Conservation (phyloP, 2,888 invertebrate species). For the Sepiola atlantica region DNA sequence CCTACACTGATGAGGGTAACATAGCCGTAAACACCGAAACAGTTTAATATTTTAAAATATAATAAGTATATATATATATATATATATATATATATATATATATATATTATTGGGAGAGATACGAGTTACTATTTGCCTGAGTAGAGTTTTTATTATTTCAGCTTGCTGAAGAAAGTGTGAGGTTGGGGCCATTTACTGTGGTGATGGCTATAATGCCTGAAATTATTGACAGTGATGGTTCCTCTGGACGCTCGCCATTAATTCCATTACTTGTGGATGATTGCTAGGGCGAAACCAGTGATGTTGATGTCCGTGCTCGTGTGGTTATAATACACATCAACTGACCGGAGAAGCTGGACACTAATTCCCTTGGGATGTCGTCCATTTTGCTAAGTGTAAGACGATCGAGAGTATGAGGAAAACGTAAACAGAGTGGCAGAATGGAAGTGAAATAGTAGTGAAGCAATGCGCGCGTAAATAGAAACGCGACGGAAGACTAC, state of each 20-base stretch:
- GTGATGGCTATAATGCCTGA: slow-evolving; percentile 12
- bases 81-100: too few relatives aligned
- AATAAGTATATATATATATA: too few relatives aligned
- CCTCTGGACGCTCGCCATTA: slow-evolving; percentile 8
- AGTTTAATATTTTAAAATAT: too few relatives aligned
- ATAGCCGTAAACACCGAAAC: too few relatives aligned
- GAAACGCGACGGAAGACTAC: too few relatives aligned
- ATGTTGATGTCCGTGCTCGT: not conserved
- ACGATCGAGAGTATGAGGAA: not conserved
- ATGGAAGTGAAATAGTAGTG: too few relatives aligned
- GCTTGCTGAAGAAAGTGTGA: not conserved
- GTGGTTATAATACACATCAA: not conserved
- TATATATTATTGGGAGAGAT: too few relatives aligned
- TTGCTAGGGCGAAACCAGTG: not conserved
- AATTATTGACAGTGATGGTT: slow-evolving; percentile 32
- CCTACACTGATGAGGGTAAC: too few relatives aligned
- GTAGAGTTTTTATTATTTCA: not conserved
- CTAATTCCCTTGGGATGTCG: not conserved
- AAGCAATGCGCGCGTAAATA: too few relatives aligned
- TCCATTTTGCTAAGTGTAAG: not conserved
- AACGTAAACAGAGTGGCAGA: not conserved
- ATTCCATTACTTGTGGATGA: slow-evolving; percentile 13
- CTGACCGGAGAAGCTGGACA: not conserved
- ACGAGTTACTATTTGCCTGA: not conserved
- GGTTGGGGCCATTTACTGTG: not conserved